Conservation (phyloP, 2,797 vertebrate species). For the Enteromius unitaeniatus region DNA sequence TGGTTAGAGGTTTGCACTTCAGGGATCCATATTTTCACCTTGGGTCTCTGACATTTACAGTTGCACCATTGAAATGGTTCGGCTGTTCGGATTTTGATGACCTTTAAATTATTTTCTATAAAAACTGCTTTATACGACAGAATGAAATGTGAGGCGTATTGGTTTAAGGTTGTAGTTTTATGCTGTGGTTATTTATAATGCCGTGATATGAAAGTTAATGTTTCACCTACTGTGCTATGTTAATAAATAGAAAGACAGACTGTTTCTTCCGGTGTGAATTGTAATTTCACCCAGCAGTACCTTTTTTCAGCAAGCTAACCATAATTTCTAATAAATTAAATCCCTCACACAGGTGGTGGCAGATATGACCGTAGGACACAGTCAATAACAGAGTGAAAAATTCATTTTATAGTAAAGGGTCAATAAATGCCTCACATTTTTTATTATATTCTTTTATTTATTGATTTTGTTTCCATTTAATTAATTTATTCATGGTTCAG, state of each 20-base stretch:
- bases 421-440: conserved; percentile 2
- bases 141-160: conserved; percentile 48
- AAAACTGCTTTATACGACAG: conserved; percentile 48
- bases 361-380: neutral
- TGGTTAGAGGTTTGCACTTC: conserved; percentile 47
- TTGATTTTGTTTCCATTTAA: neutral
- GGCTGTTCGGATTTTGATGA: conserved; percentile 46
- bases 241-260: neutral
- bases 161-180: conserved; percentile 44
- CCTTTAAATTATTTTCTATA: conserved; percentile 56
- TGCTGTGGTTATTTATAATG: conserved; percentile 44
- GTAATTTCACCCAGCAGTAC: neutral
- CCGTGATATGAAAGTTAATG: conserved; percentile 10
- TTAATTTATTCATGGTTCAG: too few species aligned
- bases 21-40: conserved; percentile 37
- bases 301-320: neutral
- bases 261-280: neutral
- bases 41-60: conserved; percentile 56
- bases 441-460: neutral
- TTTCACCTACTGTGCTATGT: conserved; percentile 4
- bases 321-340: conserved; percentile 18
- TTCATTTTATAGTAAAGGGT: neutral
- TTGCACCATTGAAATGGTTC: conserved; percentile 32
- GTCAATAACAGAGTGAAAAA: conserved; percentile 2
- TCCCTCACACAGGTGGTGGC: neutral